phyloP scores from a whole-genome alignment of 2,797 vertebrate genomes.

The Podarcis lilfordi region DNA sequence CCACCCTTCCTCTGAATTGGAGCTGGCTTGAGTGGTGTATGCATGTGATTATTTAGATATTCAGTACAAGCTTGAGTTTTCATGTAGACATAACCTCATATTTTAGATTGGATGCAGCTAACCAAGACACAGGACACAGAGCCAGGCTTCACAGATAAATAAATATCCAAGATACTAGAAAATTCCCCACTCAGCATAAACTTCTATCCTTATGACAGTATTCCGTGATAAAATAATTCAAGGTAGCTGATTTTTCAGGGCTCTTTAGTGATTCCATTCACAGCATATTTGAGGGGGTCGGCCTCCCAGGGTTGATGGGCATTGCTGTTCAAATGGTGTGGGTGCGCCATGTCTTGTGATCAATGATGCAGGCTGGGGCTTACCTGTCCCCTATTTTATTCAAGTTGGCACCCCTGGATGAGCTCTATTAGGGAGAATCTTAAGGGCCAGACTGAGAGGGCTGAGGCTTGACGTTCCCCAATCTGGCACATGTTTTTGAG shows the following conservation, averaged over 20 bases:
- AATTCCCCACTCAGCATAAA: fast-evolving
- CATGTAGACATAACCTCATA: neutral
- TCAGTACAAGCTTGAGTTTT: neutral
- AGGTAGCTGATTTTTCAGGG: neutral
- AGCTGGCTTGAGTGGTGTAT: slow-evolving; percentile 6
- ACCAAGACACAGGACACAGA: neutral
- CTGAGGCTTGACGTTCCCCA: too few relatives aligned
- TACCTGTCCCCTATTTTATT: too few relatives aligned
- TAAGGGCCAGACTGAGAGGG: too few relatives aligned
- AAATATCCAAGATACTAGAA: neutral
- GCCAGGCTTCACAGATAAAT: neutral
- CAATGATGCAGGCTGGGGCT: too few relatives aligned
- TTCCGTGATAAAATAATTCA: neutral
- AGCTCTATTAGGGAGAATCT: too few relatives aligned
- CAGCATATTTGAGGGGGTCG: neutral
- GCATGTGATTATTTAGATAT: slow-evolving; percentile 12
- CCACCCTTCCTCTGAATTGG: slow-evolving; percentile 45
- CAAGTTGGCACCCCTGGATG: too few relatives aligned
- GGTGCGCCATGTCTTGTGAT: too few relatives aligned
- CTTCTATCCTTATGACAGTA: neutral
- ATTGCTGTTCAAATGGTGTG: too few relatives aligned
- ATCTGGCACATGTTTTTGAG: too few relatives aligned
- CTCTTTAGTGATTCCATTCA: neutral
- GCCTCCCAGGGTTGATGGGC: too few relatives aligned
- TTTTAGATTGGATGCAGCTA: neutral